These are phyloP conservation scores for Idris sp. DNA, from an alignment of 1,140 invertebrate species.

Conservation along the genomic window DNA sequence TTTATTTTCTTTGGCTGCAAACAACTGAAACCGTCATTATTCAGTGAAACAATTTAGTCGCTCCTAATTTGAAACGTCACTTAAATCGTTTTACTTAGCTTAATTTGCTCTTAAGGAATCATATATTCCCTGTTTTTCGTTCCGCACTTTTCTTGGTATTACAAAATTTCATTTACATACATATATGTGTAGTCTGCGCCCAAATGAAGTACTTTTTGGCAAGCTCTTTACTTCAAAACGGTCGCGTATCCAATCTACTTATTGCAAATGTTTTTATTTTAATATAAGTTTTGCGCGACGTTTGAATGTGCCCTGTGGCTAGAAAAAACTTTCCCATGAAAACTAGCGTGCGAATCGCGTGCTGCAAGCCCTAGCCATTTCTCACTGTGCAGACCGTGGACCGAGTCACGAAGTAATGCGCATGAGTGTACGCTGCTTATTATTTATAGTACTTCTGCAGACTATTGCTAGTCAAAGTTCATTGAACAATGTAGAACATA, in stretches of 20 bases:
- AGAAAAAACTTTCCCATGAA: slow-evolving; percentile 57
- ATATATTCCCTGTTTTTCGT: slow-evolving; percentile 35
- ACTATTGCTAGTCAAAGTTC: slow-evolving; percentile 50
- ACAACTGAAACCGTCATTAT: slow-evolving; percentile 10
- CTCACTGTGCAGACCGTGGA: slow-evolving; percentile 29
- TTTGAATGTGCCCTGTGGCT: slow-evolving; percentile 28
- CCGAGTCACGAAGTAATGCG: slow-evolving; percentile 55
- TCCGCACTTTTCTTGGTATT: slow-evolving; percentile 57
- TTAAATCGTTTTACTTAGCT: slow-evolving; percentile 32
- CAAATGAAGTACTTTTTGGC: slow-evolving; percentile 62
- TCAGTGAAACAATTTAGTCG: slow-evolving; percentile 18
- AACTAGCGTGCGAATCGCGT: slow-evolving; percentile 55
- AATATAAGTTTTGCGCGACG: slow-evolving; percentile 26
- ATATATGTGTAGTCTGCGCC: slow-evolving; percentile 28
- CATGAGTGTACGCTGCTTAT: slow-evolving; percentile 40
- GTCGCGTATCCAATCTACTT: slow-evolving; percentile 66
- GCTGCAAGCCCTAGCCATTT: slow-evolving; percentile 35
- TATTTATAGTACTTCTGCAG: slow-evolving; percentile 53
- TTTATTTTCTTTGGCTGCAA: slow-evolving; percentile 7
- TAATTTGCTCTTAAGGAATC: slow-evolving; percentile 30
- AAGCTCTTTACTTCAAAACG: slow-evolving; percentile 48
- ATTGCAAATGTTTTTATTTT: slow-evolving; percentile 63
- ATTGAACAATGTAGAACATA: slow-evolving; percentile 55
- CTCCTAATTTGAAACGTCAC: slow-evolving; percentile 23
- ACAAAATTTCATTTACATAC: slow-evolving; percentile 39